Evolutionary conservation across 2,797 vertebrate genomes (phyloP).

Genomic region (Coccyzus lansbergi): DNA sequence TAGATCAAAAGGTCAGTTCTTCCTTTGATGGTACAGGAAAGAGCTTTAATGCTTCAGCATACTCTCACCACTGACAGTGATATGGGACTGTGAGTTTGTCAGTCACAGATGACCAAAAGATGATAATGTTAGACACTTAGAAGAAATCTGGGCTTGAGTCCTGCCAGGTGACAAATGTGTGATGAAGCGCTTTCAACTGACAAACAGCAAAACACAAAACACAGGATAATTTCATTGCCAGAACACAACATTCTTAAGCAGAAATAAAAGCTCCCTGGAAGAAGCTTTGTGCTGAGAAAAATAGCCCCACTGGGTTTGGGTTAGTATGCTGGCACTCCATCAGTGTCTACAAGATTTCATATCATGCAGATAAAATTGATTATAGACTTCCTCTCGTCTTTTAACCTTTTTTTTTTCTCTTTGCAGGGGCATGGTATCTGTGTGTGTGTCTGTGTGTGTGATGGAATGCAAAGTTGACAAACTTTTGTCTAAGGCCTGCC

Average conservation of each 20-base stretch:
- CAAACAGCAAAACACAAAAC: not conserved
- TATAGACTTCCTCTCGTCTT: not conserved
- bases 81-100: not conserved
- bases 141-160: not conserved
- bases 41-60: slow-evolving; percentile 27
- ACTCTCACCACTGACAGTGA: not conserved
- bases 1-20: slow-evolving; percentile 64
- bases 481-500: not conserved
- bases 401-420: no score
- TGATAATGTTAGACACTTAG: not conserved
- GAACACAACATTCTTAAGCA: not conserved
- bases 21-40: slow-evolving; percentile 44
- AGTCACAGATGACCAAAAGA: not conserved
- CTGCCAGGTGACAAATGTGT: not conserved
- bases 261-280: slow-evolving; percentile 1
- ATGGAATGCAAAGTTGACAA: not conserved
- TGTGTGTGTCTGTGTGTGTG: no score
- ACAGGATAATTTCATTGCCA: not conserved
- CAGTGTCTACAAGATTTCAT: not conserved
- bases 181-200: not conserved
- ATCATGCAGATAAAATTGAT: not conserved
- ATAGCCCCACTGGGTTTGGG: not conserved
- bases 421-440: no score
- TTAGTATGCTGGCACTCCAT: not conserved
- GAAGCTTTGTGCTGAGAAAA: slow-evolving; percentile 2